Percentiles rank a stretch among this genome's conserved stretches.
Evolutionary conservation across 2,888 invertebrate genomes (phyloP).

Genomic region (Cosmopolites sordidus): DNA sequence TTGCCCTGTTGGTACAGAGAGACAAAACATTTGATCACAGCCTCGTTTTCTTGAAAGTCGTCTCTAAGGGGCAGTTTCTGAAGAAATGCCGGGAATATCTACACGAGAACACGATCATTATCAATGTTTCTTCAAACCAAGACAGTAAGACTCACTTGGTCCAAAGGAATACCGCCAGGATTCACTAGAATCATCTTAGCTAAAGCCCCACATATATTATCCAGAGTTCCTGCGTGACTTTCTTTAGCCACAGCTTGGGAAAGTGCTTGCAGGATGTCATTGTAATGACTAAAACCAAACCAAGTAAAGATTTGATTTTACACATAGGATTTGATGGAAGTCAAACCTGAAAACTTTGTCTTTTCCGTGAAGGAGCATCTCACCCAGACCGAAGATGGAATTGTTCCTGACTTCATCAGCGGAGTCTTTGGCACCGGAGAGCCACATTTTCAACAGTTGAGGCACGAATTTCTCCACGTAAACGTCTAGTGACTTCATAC

Average conservation of each 20-base stretch:
- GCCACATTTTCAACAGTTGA: conserved; percentile 60
- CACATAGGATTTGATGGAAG: too few relatives aligned
- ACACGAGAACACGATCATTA: too few relatives aligned
- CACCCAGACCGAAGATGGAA: conserved; percentile 71
- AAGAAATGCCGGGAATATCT: conserved; percentile 47
- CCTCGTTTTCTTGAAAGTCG: conserved; percentile 69
- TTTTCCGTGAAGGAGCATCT: conserved; percentile 64
- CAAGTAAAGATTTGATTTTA: too few relatives aligned
- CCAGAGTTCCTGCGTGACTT: conserved; percentile 61
- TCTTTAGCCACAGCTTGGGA: conserved; percentile 63
- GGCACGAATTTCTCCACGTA: conserved; percentile 56
- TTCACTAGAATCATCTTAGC: conserved; percentile 69
- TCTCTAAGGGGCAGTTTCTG: conserved; percentile 67
- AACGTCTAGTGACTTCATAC: conserved; percentile 59
- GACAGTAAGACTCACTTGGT: conserved; percentile 51
- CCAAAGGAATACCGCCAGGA: conserved; percentile 59
- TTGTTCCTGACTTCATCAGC: conserved; percentile 73
- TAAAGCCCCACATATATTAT: conserved; percentile 75
- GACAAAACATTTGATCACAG: conserved; percentile 63
- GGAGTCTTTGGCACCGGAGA: conserved; percentile 57
- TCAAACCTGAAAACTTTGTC: conserved; percentile 57
- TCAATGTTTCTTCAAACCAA: too few relatives aligned
- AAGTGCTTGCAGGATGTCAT: conserved; percentile 62
- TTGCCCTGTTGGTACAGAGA: conserved; percentile 61
- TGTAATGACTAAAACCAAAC: conserved; percentile 55